Conservation (phyloP, 2,888 invertebrate species). For the Sarcophaga carnaria region DNA sequence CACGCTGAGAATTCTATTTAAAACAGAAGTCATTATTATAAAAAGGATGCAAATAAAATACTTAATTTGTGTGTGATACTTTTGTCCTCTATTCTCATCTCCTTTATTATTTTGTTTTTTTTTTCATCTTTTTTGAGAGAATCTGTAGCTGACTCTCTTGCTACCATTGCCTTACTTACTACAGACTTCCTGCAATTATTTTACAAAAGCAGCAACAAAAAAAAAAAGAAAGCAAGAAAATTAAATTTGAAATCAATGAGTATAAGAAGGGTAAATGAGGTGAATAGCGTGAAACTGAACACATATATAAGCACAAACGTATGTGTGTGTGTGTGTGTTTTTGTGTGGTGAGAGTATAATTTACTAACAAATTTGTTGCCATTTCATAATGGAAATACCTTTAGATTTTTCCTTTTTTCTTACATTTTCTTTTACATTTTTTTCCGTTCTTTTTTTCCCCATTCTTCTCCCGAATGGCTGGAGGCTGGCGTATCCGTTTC, state of each 20-base stretch:
- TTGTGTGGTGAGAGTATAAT: constrained; percentile 29
- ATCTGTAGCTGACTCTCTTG: not conserved
- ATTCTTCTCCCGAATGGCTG: constrained; percentile 54
- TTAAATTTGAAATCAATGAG: not conserved
- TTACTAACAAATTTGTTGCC: constrained; percentile 56
- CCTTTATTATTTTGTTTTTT: not conserved
- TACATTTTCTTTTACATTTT: not conserved
- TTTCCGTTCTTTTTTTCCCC: not conserved
- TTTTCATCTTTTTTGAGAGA: not conserved
- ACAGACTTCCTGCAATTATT: not conserved
- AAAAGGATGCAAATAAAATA: constrained; percentile 56
- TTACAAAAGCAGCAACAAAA: not conserved
- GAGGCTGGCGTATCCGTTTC: constrained; percentile 70
- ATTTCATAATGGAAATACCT: constrained; percentile 60
- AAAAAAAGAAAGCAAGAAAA: not conserved
- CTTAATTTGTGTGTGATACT: constrained; percentile 48
- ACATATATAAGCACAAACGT: not conserved
- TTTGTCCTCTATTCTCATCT: constrained; percentile 5
- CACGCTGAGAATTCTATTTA: constrained; percentile 41
- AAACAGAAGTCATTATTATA: constrained; percentile 22
- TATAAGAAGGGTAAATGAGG: not conserved
- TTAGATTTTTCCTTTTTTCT: constrained; percentile 16
- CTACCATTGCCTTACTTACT: not conserved
- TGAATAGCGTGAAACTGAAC: not conserved
- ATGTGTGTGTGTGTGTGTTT: constrained; percentile 23